Base-by-base conservation (phyloP, 2,797 vertebrate genomes). In the Nannoperca obscura region DNA sequence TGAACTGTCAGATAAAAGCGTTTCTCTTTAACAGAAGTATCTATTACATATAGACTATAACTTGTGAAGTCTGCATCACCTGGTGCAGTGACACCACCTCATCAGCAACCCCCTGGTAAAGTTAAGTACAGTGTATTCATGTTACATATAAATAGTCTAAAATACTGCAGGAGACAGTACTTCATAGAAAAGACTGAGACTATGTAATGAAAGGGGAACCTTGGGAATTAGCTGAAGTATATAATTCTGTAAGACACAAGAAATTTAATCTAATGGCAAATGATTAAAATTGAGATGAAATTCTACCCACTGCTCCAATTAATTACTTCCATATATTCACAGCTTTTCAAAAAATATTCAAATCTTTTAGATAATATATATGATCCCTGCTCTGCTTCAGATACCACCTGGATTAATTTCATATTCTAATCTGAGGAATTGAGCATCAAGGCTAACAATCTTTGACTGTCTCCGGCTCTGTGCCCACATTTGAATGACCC, bases 381-480 rank as follows among this genome's bases (percentile, higher is more conserved):
- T 60, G 66, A 89, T 71, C 52, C 49, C 27, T 15, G 42, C 46
- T 1, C 61, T 67, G 68, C 84, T 88, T 80, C 57, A 83, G 70
- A 87, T 75, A 71, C 12, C 64, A 46, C 40, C 40, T 60, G 78
- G 72, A 90, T 88, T 88, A 58, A 82, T 83, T 82, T 81, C 24
- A 74, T 76, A 84, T 85, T 79, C 71, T 86, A 78, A 90, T 87
- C 66, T 89, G 74, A 22, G 5, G 71, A 80, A 78, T 61, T 74
- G 74, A 78, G 64, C 63, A 80, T 78, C 49, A 17, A 68, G 65
- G 66, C 76, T 50, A 34, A 77, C 64, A 72, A 87, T 86, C 74
- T 77, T 44, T 58, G 74, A n/a, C 66, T 53, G 82, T 81, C 82
- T 72, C 17, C 14, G 13, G 74, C 60, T 82, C 78, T 47, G 14